phyloP scores from a whole-genome alignment of 2,888 invertebrate genomes.

The Pheosia gnoma region DNA sequence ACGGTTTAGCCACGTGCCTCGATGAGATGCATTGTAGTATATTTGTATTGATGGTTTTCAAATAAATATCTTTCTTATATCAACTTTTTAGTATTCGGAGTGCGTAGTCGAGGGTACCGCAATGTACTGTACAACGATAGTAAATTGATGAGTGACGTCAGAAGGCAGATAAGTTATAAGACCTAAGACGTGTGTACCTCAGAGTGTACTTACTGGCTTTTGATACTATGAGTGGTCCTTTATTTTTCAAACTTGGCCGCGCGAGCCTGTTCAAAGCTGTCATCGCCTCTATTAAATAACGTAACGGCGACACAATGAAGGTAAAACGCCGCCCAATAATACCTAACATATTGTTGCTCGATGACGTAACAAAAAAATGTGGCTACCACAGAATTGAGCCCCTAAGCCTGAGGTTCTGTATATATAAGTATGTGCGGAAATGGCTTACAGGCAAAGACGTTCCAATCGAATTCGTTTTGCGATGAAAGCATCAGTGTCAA shows the following conservation, averaged over 20 bases:
- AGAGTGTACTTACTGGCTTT: too few relatives aligned
- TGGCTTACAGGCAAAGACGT: too few relatives aligned
- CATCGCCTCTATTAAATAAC: not conserved
- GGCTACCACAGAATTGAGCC: not conserved
- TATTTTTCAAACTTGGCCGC: too few relatives aligned
- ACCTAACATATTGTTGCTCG: conserved; percentile 13
- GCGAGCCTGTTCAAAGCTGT: too few relatives aligned
- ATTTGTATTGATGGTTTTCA: conserved; percentile 42
- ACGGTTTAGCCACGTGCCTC: conserved; percentile 23
- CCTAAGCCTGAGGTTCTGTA: not conserved
- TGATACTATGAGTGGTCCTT: too few relatives aligned
- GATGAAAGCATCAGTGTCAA: too few relatives aligned
- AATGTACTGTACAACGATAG: conserved; percentile 16
- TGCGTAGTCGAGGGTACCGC: conserved; percentile 25
- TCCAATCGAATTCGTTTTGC: too few relatives aligned
- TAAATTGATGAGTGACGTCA: not conserved
- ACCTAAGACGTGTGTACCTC: too few relatives aligned
- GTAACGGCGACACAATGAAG: conserved; percentile 10
- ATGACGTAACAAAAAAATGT: conserved; percentile 9
- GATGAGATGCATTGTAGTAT: conserved; percentile 31
- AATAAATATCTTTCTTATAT: conserved; percentile 40
- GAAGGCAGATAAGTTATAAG: too few relatives aligned
- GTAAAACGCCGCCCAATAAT: conserved; percentile 8
- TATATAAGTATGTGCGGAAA: not conserved
- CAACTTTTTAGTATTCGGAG: conserved; percentile 37